Evolutionary conservation across 2,797 vertebrate genomes (phyloP).

Genomic region (Coccyzus lansbergi): DNA sequence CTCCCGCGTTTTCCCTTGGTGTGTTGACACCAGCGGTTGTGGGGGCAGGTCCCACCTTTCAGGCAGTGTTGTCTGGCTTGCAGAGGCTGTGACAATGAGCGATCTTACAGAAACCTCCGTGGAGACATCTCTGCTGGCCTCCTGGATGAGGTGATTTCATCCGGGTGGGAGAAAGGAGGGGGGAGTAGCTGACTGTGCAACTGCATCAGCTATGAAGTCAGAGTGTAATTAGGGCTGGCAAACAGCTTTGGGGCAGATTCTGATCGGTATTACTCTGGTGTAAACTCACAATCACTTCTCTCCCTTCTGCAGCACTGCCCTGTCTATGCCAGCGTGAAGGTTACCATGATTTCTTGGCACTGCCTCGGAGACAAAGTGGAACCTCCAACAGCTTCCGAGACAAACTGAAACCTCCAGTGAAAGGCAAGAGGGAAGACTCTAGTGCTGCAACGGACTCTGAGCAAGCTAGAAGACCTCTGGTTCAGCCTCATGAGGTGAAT

Average conservation of each 20-base stretch:
- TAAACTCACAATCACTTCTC: neutral
- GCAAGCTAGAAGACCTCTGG: neutral
- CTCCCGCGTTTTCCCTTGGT: neutral
- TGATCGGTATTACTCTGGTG: fast-evolving
- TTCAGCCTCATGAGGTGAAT: neutral
- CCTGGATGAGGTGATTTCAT: conserved; percentile 18
- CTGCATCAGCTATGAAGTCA: neutral
- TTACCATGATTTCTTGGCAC: neutral
- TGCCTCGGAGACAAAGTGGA: neutral
- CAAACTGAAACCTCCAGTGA: neutral
- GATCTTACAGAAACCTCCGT: neutral
- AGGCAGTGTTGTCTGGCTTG: neutral
- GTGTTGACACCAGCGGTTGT: neutral
- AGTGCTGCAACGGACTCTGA: neutral
- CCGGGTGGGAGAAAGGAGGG: neutral
- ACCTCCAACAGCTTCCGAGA: fast-evolving
- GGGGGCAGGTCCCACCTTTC: neutral
- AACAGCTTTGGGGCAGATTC: neutral
- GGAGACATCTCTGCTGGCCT: neutral
- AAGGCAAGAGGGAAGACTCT: neutral
- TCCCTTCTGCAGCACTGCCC: neutral
- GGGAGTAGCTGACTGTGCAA: neutral
- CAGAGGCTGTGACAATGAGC: neutral
- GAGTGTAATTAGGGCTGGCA: neutral
- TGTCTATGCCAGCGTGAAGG: neutral